Percentiles rank a stretch among this genome's conserved stretches.
phyloP scores from a whole-genome alignment of 1,140 invertebrate species.

The Planococcus citri region DNA sequence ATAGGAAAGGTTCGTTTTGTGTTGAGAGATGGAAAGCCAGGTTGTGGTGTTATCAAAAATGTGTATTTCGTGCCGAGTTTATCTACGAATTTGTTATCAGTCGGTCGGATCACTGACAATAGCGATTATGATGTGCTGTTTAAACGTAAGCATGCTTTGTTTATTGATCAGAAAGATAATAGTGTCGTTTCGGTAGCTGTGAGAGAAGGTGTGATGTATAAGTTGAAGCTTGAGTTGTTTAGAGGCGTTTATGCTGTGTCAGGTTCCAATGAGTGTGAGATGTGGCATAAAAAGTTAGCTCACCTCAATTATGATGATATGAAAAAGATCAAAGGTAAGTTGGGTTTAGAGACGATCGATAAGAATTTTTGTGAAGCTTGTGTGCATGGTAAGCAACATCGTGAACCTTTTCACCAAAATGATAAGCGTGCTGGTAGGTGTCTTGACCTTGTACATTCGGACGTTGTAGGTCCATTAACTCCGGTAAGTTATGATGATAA shows the following conservation, averaged over 20 bases:
- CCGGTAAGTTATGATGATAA: constrained; percentile 1
- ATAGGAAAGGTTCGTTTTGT: no score
- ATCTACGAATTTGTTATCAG: no score
- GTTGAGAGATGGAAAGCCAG: no score
- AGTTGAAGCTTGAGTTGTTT: neutral
- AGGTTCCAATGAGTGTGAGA: neutral
- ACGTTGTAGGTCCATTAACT: constrained; percentile 14
- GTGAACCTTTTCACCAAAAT: neutral
- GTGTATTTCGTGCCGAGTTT: no score
- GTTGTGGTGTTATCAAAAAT: no score
- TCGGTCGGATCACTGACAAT: no score
- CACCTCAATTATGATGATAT: constrained; percentile 10
- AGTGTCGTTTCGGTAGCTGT: no score
- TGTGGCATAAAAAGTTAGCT: constrained; percentile 13
- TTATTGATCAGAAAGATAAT: no score
- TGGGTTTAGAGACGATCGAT: no score
- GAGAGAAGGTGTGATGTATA: no score
- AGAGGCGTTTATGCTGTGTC: neutral
- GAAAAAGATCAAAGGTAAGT: neutral
- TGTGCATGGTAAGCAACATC: constrained; percentile 10
- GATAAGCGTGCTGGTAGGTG: neutral
- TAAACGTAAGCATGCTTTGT: no score
- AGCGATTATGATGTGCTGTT: no score
- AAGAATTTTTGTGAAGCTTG: constrained; percentile 9
- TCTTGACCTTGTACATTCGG: constrained; percentile 24